phyloP scores from a whole-genome alignment of 2,888 invertebrate genomes.

The Pollenia amentaria region DNA sequence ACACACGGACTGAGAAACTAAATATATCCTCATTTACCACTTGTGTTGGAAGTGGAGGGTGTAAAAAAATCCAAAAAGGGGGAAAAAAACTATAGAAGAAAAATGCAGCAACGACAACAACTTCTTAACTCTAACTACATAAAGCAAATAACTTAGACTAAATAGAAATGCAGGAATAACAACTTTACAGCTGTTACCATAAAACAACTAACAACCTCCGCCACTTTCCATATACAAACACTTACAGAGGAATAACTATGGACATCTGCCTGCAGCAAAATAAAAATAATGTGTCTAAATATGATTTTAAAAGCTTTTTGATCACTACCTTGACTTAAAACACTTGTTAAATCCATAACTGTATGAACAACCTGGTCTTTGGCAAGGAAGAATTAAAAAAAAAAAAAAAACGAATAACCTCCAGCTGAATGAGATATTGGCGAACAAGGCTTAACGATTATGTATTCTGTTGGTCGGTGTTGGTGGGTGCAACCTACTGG shows the following conservation, averaged over 20 bases:
- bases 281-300: constrained; percentile 41
- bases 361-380: constrained; percentile 2
- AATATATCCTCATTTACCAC: too few species aligned
- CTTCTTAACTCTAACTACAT: background rate
- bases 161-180: constrained; percentile 61
- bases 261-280: background rate
- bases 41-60: too few species aligned
- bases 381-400: background rate
- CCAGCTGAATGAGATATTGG: constrained; percentile 4
- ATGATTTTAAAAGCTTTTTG: constrained; percentile 53
- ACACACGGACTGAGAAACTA: too few species aligned
- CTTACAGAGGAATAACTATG: background rate
- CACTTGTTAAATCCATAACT: constrained; percentile 48
- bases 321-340: constrained; percentile 46
- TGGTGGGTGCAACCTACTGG: constrained; percentile 4
- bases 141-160: background rate
- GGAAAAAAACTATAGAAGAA: constrained; percentile 15
- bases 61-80: background rate
- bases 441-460: background rate
- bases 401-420: background rate
- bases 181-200: constrained; percentile 60
- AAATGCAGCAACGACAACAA: constrained; percentile 15
- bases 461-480: background rate
- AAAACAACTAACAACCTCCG: constrained; percentile 53
- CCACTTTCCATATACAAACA: constrained; percentile 40